Evolutionary conservation across 1,140 invertebrate species (phyloP), one percentile per base, ranked within the genome.

Genomic region (Temnothorax curvispinosus): DNA sequence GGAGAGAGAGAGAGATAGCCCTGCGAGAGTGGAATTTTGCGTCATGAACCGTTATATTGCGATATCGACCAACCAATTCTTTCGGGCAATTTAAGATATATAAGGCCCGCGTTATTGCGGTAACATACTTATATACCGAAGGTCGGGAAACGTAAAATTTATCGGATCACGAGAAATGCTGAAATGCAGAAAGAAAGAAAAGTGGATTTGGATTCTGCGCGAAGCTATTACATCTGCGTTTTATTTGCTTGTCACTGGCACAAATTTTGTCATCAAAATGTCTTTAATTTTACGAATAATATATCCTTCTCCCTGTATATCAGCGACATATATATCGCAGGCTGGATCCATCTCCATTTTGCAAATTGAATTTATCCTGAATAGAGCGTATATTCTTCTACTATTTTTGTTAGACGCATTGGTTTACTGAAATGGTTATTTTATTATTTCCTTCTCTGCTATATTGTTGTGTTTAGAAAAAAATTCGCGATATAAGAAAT

Each of bases 31-130:
- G 65, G n/a, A 56, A 81, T 81, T 81, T 81, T 81, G n/a, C 77
- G 77, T 71, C 50, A 69, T 81, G 35, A 81, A 41, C 62, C 47
- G n/a, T 69, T 81, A 81, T 81, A 81, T 81, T 56, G 21, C 64
- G 78, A 21, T 81, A 81, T 81, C 78, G 65, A 81, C 21, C 47
- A 62, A 80, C 35, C 64, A 50, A 81, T 71, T 78, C 41, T 81
- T 81, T 71, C 21, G 65, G 38, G 52, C 38, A 71, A 71, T 71
- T 81, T 71, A 71, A 44, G 38, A n/a, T 71, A 38, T 56, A 81
- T 44, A 56, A 81, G 47, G 38, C 71, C 50, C 38, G 65, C 78
- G 15, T 67, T 67, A 35, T 27, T 54, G 56, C 27, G 2, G 4
- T 60, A 44, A 7, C n/a, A 44, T 76, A 54, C 27, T 27, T 38